Conservation (phyloP, 2,113 vertebrate species). For the Danio rerio region DNA sequence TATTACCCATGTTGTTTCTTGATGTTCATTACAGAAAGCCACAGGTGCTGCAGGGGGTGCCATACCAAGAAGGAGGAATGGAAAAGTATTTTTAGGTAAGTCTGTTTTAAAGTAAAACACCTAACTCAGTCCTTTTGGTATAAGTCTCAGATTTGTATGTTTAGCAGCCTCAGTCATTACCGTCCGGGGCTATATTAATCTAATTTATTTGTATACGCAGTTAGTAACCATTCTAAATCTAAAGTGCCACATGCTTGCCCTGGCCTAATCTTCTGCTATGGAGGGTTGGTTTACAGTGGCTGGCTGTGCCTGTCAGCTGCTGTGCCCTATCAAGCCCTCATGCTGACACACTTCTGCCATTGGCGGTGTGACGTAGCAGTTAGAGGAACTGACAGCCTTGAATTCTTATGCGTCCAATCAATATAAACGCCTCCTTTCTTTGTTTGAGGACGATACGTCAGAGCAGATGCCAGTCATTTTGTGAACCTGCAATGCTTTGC, state of each 20-base stretch:
- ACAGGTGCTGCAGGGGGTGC: constrained; percentile 93
- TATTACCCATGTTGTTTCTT: constrained; percentile 24
- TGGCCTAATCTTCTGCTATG: constrained; percentile 61
- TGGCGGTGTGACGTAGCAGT: constrained; percentile 57
- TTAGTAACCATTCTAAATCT: constrained; percentile 86
- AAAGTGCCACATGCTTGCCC: constrained; percentile 70
- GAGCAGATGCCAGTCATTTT: constrained; percentile 20
- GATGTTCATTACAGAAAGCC: constrained; percentile 83
- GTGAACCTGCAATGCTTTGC: neutral
- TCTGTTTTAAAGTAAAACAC: constrained; percentile 11
- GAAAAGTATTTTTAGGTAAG: constrained; percentile 93
- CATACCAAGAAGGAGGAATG: constrained; percentile 88
- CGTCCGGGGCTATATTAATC: constrained; percentile 69
- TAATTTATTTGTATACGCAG: constrained; percentile 80
- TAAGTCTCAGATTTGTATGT: constrained; percentile 65
- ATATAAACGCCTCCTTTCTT: neutral
- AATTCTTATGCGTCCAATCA: constrained; percentile 41
- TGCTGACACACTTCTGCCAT: constrained; percentile 66
- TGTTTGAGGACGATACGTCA: neutral
- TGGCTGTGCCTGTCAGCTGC: constrained; percentile 74
- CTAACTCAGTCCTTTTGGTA: neutral
- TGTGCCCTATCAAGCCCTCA: constrained; percentile 73
- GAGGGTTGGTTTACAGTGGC: constrained; percentile 69
- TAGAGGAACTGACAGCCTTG: constrained; percentile 60
- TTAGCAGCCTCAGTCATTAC: constrained; percentile 42